phyloP scores from a whole-genome alignment of 53 echinoderm and acorn worm genomes.

The Glandiceps talaboti region DNA sequence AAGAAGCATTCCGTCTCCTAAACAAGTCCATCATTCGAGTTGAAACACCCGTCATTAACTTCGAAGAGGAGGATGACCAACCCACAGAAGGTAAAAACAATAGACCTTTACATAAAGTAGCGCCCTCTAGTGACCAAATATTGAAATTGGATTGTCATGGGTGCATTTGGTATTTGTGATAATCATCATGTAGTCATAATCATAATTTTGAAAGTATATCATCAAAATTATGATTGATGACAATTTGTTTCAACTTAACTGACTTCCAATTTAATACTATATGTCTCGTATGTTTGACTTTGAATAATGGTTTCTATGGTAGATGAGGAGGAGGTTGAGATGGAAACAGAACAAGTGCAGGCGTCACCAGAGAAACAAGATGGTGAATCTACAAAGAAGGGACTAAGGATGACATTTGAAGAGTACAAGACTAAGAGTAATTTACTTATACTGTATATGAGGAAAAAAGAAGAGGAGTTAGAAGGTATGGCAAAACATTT shows the following conservation, averaged over 20 bases:
- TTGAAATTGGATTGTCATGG: too few species aligned
- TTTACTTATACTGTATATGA: constrained; percentile 65
- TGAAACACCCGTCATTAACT: constrained; percentile 97
- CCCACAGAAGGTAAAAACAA: constrained; percentile 19
- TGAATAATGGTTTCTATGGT: too few species aligned
- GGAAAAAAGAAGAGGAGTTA: constrained; percentile 66
- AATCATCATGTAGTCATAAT: too few species aligned
- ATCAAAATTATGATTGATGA: too few species aligned
- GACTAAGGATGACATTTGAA: constrained; percentile 71
- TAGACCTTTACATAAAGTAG: too few species aligned
- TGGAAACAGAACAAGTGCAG: constrained; percentile 4
- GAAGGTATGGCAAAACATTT: constrained; percentile 93
- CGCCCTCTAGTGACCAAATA: too few species aligned
- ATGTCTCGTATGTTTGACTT: too few species aligned
- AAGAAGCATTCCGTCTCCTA: constrained; percentile 96
- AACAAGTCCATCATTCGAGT: constrained; percentile 99
- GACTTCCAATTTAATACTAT: too few species aligned
- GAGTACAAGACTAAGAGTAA: constrained; percentile 86
- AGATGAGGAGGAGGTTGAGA: constrained; percentile 17
- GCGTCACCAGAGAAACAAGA: constrained; percentile 24
- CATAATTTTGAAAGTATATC: too few species aligned
- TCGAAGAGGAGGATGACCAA: constrained; percentile 69
- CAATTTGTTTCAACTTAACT: too few species aligned
- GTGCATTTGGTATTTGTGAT: too few species aligned
- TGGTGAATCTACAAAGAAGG: constrained; percentile 42